A percentile compares a stretch with the other conserved stretches of the same genome.
Conservation (phyloP, 2,113 vertebrate species). For the Sylvilagus bachmani region DNA sequence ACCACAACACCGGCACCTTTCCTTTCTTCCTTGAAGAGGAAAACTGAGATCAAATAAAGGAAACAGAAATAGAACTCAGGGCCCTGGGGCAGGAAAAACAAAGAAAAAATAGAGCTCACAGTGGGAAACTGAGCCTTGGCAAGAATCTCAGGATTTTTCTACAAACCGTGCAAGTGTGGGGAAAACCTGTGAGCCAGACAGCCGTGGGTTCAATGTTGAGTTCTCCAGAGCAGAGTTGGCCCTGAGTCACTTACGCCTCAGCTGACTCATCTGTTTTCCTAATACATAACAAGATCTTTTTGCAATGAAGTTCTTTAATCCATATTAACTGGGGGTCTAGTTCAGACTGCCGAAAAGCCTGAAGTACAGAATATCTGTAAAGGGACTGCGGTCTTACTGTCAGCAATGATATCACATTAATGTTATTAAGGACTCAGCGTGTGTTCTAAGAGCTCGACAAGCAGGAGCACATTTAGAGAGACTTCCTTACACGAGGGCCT, state of each 20-base stretch:
- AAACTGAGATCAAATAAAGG: conserved; percentile 43
- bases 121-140: background rate
- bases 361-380: background rate
- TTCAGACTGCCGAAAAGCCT: conserved; percentile 15
- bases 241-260: background rate
- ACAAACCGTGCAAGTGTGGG: background rate
- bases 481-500: background rate
- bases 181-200: conserved; percentile 5
- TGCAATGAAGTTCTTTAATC: background rate
- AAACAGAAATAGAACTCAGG: background rate
- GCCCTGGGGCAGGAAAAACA: too few species aligned
- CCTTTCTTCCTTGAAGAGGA: conserved; percentile 51
- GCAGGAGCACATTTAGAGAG: background rate
- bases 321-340: background rate
- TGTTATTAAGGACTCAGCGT: conserved; percentile 4
- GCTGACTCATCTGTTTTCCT: background rate
- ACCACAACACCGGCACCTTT: background rate
- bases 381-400: background rate
- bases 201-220: background rate
- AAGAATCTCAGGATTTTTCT: conserved; percentile 28
- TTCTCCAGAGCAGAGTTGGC: background rate
- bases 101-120: background rate
- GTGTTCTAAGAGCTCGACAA: background rate
- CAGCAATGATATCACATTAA: background rate
- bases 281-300: background rate